Evolutionary conservation across 1,140 invertebrate genomes (phyloP).

Genomic region (Scaptomyza montana): DNA sequence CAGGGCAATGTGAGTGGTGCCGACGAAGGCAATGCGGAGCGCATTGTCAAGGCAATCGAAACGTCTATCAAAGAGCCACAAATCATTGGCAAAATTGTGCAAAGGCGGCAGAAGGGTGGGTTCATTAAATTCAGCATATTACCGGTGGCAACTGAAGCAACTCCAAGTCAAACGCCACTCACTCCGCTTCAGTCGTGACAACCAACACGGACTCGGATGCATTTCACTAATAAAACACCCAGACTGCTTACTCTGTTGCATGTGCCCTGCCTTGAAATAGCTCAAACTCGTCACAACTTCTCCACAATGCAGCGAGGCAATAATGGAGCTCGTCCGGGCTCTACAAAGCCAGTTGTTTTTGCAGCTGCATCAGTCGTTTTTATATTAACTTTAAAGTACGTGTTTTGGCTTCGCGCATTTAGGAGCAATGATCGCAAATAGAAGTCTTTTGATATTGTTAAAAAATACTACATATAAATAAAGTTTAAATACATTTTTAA

Average conservation of each 20-base stretch:
- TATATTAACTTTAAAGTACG: conserved; percentile 49
- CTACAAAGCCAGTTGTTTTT: background rate
- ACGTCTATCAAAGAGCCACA: conserved; percentile 84
- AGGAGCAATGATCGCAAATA: background rate
- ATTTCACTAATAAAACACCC: background rate
- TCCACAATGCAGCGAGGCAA: conserved; percentile 5
- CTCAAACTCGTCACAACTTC: conserved; percentile 7
- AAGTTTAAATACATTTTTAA: background rate
- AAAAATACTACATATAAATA: background rate
- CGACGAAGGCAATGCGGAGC: conserved; percentile 84
- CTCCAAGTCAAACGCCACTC: background rate
- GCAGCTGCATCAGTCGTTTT: conserved; percentile 25
- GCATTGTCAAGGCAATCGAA: conserved; percentile 84
- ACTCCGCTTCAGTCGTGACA: conserved; percentile 52
- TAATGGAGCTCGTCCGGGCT: background rate
- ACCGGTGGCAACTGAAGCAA: conserved; percentile 71
- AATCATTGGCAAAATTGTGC: conserved; percentile 84
- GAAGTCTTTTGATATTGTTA: background rate
- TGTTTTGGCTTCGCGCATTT: conserved; percentile 36
- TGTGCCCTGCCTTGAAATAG: background rate
- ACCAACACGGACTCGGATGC: conserved; percentile 43
- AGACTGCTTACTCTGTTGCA: background rate
- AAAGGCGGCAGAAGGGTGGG: conserved; percentile 86
- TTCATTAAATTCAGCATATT: conserved; percentile 86
- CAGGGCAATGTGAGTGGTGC: conserved; percentile 80